These are phyloP conservation scores for Nowickia ferox DNA, from an alignment of 2,888 invertebrate genomes.

Conservation along the genomic window DNA sequence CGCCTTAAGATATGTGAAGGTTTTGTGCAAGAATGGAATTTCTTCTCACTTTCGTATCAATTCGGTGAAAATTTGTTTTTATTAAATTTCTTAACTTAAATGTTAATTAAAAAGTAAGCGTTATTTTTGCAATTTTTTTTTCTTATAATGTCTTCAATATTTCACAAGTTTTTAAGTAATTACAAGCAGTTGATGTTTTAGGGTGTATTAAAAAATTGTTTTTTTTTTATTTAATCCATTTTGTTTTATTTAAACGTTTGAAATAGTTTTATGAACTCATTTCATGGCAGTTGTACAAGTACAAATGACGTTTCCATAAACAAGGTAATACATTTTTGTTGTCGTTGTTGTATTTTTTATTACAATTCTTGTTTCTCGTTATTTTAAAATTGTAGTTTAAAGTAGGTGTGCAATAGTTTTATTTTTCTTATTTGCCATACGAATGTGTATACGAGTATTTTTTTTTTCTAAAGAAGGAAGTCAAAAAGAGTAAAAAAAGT, in stretches of 20 bases:
- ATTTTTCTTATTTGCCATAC: background rate
- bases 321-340: slow-evolving; percentile 23
- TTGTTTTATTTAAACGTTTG: slow-evolving; percentile 31
- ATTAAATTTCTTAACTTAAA: background rate
- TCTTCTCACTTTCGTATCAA: background rate
- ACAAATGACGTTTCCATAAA: slow-evolving; percentile 63
- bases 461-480: slow-evolving; percentile 59
- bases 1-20: too few species aligned
- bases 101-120: background rate
- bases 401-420: slow-evolving; percentile 53
- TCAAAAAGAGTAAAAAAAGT: slow-evolving; percentile 46
- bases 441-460: background rate
- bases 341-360: slow-evolving; percentile 7
- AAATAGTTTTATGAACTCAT: slow-evolving; percentile 45
- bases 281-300: slow-evolving; percentile 20
- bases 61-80: background rate
- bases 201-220: slow-evolving; percentile 3
- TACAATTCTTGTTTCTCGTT: slow-evolving; percentile 45
- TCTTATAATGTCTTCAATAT: background rate
- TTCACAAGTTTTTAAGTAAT: background rate
- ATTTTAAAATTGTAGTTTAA: slow-evolving; percentile 43
- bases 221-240: slow-evolving; percentile 34
- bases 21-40: background rate
- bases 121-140: background rate
- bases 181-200: background rate